These are phyloP conservation scores for Cylloceria caligata DNA, from an alignment of 2,888 invertebrate species.

Conservation along the genomic window DNA sequence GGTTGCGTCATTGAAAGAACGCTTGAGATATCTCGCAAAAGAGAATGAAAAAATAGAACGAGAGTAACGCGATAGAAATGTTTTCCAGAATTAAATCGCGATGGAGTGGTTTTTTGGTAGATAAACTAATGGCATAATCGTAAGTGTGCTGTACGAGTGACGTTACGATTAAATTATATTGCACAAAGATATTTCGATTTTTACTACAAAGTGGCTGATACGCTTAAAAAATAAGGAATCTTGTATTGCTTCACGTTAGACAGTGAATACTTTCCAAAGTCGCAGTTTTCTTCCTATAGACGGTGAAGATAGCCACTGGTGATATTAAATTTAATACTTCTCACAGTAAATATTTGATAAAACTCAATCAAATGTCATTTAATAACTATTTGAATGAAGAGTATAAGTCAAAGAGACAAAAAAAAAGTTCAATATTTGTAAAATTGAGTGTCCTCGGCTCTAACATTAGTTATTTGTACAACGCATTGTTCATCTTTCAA, in stretches of 20 bases:
- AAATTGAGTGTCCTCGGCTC: not conserved
- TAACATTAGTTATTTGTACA: too few species aligned
- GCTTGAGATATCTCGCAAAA: constrained; percentile 32
- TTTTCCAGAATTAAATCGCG: too few species aligned
- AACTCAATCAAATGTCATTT: not conserved
- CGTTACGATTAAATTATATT: too few species aligned
- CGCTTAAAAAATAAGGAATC: not conserved
- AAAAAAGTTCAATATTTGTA: not conserved
- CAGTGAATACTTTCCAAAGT: not conserved
- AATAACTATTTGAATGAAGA: not conserved
- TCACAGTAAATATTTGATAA: not conserved
- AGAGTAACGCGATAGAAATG: not conserved
- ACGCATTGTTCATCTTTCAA: not conserved
- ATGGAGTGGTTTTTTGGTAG: too few species aligned
- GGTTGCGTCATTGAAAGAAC: constrained; percentile 44
- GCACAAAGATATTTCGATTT: too few species aligned
- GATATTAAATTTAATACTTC: too few species aligned
- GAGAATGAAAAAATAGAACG: constrained; percentile 26
- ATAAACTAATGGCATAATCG: too few species aligned
- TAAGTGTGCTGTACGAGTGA: too few species aligned
- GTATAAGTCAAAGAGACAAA: not conserved
- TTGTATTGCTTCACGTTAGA: not conserved
- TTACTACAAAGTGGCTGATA: too few species aligned
- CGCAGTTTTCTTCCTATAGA: not conserved
- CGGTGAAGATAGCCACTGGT: too few species aligned